These are phyloP conservation scores for Blastobasis lacticolella DNA, from an alignment of 2,888 invertebrate genomes.

Conservation along the genomic window DNA sequence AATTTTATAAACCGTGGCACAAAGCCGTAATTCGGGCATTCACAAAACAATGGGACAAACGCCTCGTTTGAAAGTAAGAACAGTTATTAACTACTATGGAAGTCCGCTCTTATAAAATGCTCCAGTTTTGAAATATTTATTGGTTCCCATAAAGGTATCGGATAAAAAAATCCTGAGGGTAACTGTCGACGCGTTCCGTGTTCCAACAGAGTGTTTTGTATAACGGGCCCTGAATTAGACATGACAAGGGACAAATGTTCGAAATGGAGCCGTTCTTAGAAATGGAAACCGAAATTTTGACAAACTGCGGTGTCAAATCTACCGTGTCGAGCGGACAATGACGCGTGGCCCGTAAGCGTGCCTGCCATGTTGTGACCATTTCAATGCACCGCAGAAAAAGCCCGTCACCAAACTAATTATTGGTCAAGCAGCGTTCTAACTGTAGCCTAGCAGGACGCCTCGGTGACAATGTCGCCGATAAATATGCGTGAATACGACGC, in stretches of 20 bases:
- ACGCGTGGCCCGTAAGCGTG: conserved; percentile 58
- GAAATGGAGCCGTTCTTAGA: conserved; percentile 49
- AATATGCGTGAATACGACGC: conserved; percentile 36
- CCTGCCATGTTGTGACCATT: conserved; percentile 60
- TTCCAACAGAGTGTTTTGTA: conserved; percentile 21
- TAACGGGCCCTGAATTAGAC: conserved; percentile 54
- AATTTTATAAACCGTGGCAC: conserved; percentile 43
- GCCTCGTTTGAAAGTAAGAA: conserved; percentile 63
- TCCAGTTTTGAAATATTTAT: conserved; percentile 67
- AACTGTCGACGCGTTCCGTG: conserved; percentile 45
- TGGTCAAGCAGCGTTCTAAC: conserved; percentile 48
- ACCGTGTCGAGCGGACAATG: conserved; percentile 40
- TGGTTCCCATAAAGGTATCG: conserved; percentile 49
- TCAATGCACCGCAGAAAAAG: conserved; percentile 52
- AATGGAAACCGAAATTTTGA: conserved; percentile 70
- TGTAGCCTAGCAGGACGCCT: conserved; percentile 58
- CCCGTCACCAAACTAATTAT: conserved; percentile 67
- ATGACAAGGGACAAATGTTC: conserved; percentile 47
- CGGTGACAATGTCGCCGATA: conserved; percentile 32
- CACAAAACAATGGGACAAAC: conserved; percentile 30
- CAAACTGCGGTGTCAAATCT: conserved; percentile 62
- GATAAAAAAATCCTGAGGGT: conserved; percentile 34
- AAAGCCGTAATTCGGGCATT: conserved; percentile 33
- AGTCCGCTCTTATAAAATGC: conserved; percentile 64
- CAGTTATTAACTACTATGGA: conserved; percentile 66